Conservation (phyloP, 2,113 vertebrate genomes). For the Alligator mississippiensis region DNA sequence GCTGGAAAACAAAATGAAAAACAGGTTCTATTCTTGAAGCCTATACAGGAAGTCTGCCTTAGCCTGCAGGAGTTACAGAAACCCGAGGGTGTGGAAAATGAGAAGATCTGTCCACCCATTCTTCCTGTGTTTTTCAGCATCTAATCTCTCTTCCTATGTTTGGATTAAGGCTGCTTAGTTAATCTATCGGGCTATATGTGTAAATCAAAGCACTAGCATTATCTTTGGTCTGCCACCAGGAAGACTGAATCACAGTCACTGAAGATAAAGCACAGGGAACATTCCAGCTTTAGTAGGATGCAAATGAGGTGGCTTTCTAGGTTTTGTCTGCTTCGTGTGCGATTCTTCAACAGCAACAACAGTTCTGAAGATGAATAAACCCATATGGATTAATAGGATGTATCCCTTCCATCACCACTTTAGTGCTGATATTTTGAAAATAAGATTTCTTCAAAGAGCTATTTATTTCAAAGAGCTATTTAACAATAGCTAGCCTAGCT, state of each 20-base stretch:
- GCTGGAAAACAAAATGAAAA: constrained; percentile 43
- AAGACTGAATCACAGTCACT: constrained; percentile 39
- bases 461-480: no score
- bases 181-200: constrained; percentile 26
- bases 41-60: background rate
- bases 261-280: constrained; percentile 4
- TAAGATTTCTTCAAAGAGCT: background rate
- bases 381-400: background rate
- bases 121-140: background rate
- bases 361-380: background rate
- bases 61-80: constrained; percentile 35
- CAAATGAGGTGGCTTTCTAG: constrained; percentile 10
- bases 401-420: background rate
- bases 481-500: no score
- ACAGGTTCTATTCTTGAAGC: constrained; percentile 5
- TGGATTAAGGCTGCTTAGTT: constrained; percentile 37
- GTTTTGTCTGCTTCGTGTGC: constrained; percentile 1
- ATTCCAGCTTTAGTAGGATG: background rate
- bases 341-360: background rate
- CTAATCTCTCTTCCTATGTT: constrained; percentile 13
- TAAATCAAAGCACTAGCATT: constrained; percentile 17
- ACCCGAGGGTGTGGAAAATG: rapidly evolving
- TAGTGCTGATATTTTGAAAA: background rate
- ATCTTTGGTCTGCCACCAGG: constrained; percentile 31
- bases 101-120: background rate